A percentile compares a stretch with the other conserved stretches of the same genome.
Conservation (phyloP, 53 echinoderm and acorn worm species). For the Temnopleurus reevesii region DNA sequence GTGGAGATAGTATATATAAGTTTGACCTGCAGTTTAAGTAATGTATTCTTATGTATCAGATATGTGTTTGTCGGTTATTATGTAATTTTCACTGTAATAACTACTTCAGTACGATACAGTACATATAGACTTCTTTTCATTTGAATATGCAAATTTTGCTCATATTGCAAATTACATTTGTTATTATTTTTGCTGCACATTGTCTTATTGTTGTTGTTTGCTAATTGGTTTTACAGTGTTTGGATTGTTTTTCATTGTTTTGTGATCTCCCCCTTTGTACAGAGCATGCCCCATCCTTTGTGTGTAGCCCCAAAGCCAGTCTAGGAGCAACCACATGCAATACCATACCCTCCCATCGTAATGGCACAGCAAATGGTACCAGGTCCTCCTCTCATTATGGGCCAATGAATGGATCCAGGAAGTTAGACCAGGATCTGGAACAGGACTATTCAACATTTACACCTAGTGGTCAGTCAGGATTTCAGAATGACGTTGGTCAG, state of each 20-base stretch:
- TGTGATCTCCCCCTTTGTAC: background rate
- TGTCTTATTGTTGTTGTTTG: background rate
- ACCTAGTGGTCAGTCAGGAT: background rate
- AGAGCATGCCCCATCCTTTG: conserved; percentile 26
- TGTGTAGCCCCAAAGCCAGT: background rate
- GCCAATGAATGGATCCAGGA: background rate
- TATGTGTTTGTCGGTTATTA: background rate
- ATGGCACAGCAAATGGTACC: background rate
- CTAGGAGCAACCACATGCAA: background rate
- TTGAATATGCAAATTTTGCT: too few relatives aligned
- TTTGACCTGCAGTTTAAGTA: too few relatives aligned
- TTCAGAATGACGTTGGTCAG: background rate
- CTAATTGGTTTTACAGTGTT: background rate
- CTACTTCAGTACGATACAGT: too few relatives aligned
- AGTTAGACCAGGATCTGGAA: background rate
- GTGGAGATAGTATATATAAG: too few relatives aligned
- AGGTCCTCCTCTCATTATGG: background rate
- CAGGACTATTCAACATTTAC: background rate
- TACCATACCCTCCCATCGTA: background rate
- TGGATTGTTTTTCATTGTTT: conserved; percentile 17
- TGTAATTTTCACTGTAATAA: background rate
- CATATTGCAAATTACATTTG: too few relatives aligned
- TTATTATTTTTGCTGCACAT: too few relatives aligned
- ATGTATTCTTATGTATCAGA: too few relatives aligned
- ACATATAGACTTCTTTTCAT: too few relatives aligned